phyloP scores from a whole-genome alignment of 2,888 invertebrate genomes.

The Dioctria rufipes region DNA sequence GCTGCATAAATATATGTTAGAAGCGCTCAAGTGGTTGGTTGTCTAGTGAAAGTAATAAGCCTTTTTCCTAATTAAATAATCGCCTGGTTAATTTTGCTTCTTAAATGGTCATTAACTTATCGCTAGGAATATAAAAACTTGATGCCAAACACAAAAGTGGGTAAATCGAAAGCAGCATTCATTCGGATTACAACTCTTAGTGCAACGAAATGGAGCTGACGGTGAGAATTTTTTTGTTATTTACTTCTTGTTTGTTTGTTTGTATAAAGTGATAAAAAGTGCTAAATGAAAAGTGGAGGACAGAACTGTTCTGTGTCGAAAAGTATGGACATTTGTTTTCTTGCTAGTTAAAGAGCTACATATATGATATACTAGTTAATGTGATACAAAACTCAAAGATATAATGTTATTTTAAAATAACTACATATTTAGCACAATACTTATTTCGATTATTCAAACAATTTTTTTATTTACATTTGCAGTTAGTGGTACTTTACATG shows the following conservation, averaged over 20 bases:
- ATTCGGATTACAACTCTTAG: slow-evolving; percentile 46
- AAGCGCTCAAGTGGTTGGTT: neutral
- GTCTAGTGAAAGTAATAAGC: slow-evolving; percentile 41
- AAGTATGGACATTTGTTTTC: neutral
- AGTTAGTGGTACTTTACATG: slow-evolving; percentile 15
- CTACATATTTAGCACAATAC: too few relatives aligned
- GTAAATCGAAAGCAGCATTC: slow-evolving; percentile 40
- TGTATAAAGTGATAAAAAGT: slow-evolving; percentile 5
- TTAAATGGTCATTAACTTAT: slow-evolving; percentile 39
- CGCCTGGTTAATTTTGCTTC: slow-evolving; percentile 14
- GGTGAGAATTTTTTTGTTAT: slow-evolving; percentile 52
- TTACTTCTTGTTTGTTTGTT: slow-evolving; percentile 13
- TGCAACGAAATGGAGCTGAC: slow-evolving; percentile 58
- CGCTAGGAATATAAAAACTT: slow-evolving; percentile 46
- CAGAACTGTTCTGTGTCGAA: neutral
- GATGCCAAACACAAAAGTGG: neutral
- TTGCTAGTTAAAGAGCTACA: neutral
- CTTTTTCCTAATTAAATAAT: slow-evolving; percentile 3
- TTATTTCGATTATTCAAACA: too few relatives aligned
- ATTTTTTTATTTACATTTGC: neutral
- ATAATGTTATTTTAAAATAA: too few relatives aligned
- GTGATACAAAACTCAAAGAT: too few relatives aligned
- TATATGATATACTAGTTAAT: neutral
- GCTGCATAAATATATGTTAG: neutral
- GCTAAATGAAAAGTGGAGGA: neutral